These are phyloP conservation scores for Notothenia coriiceps DNA, from an alignment of 2,113 vertebrate genomes.

Conservation along the genomic window DNA sequence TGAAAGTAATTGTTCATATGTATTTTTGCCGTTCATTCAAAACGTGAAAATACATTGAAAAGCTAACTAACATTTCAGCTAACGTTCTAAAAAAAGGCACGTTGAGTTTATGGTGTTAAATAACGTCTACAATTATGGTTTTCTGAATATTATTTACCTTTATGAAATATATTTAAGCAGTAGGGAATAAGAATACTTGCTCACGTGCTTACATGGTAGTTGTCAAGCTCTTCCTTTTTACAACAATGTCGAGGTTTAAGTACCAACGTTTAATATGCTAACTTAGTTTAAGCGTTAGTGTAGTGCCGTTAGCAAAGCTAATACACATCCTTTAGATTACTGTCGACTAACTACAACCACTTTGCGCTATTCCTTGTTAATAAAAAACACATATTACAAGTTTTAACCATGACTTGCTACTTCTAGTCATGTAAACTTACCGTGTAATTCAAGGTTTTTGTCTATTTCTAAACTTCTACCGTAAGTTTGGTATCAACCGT, in stretches of 20 bases:
- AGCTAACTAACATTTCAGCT: not conserved
- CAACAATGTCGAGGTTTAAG: not conserved
- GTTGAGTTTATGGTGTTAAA: not conserved
- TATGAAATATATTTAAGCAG: too few relatives aligned
- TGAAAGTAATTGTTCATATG: not conserved
- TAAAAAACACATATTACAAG: not conserved
- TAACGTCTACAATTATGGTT: not conserved
- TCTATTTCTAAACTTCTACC: not conserved
- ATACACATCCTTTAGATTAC: not conserved
- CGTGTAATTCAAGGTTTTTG: slow-evolving; percentile 1
- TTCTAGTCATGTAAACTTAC: slow-evolving; percentile 25
- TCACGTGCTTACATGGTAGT: not conserved
- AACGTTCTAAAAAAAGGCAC: not conserved
- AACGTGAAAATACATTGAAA: not conserved
- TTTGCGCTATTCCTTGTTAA: not conserved
- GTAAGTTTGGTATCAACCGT: not conserved
- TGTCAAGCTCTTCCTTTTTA: not conserved
- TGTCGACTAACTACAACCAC: not conserved
- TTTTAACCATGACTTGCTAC: not conserved
- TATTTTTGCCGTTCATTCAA: not conserved
- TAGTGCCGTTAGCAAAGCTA: not conserved
- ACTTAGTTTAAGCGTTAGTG: too few relatives aligned
- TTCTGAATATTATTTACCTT: not conserved
- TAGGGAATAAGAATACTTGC: too few relatives aligned
- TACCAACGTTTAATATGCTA: too few relatives aligned